A percentile compares a stretch with the other conserved stretches of the same genome.
Evolutionary conservation across 2,888 invertebrate genomes (phyloP).

Genomic region (Aphodius granarius): DNA sequence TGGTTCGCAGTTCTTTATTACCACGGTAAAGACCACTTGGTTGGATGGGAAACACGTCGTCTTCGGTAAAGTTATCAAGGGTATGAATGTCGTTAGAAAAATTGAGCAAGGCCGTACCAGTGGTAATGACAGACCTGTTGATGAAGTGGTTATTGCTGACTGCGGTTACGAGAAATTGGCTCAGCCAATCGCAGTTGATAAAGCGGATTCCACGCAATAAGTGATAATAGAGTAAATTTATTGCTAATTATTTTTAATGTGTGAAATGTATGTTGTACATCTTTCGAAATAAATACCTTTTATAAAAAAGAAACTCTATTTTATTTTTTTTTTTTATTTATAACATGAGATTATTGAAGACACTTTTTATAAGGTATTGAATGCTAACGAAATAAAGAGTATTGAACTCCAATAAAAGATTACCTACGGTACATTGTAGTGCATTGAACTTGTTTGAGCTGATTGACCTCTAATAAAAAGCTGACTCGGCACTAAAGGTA

Average conservation of each 20-base stretch:
- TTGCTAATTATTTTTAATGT: background rate
- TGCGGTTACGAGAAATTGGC: constrained; percentile 63
- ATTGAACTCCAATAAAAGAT: too few relatives aligned
- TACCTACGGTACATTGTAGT: too few relatives aligned
- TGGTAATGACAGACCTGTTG: constrained; percentile 75
- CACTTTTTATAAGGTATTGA: too few relatives aligned
- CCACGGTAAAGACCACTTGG: constrained; percentile 83
- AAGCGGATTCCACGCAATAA: constrained; percentile 76
- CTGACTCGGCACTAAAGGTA: too few relatives aligned
- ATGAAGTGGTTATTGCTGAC: constrained; percentile 83
- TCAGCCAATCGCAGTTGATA: constrained; percentile 85
- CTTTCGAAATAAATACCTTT: too few relatives aligned
- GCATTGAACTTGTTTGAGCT: too few relatives aligned
- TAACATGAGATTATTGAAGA: too few relatives aligned
- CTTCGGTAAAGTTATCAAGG: constrained; percentile 88
- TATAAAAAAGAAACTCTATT: too few relatives aligned
- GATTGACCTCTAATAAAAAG: too few relatives aligned
- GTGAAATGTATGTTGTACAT: background rate
- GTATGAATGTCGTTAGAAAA: constrained; percentile 84
- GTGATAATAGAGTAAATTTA: background rate
- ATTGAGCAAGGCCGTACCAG: constrained; percentile 78
- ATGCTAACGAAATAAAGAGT: too few relatives aligned
- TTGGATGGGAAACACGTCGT: constrained; percentile 96
- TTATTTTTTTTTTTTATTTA: too few relatives aligned
- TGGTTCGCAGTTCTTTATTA: constrained; percentile 98